phyloP scores from a whole-genome alignment of 23 tunicate genomes.

The Clavelina lepadiformis region DNA sequence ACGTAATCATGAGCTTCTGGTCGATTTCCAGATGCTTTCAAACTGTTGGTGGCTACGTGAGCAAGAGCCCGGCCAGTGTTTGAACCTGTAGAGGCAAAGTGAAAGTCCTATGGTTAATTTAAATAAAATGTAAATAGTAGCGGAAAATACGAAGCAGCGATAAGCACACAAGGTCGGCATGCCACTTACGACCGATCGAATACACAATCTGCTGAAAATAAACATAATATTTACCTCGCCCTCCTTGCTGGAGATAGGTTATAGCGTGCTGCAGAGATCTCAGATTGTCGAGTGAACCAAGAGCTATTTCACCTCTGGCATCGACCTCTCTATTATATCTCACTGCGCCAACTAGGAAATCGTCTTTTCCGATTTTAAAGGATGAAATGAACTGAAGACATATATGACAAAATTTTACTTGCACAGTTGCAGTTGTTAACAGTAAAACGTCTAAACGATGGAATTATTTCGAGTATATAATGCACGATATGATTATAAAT shows the following conservation, averaged over 20 bases:
- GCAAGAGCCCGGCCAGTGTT: constrained; percentile 56
- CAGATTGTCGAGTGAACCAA: constrained; percentile 13
- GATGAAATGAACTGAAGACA: constrained; percentile 9
- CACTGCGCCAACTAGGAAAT: constrained; percentile 37
- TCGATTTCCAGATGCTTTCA: constrained; percentile 31
- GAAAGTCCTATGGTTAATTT: no score
- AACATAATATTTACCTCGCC: constrained; percentile 34
- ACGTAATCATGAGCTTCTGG: constrained; percentile 50
- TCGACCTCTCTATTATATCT: constrained; percentile 67
- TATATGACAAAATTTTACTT: neutral
- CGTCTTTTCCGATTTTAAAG: constrained; percentile 30
- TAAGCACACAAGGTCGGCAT: neutral
- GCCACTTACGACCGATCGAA: neutral
- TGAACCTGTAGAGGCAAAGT: constrained; percentile 30
- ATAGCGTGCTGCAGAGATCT: constrained; percentile 18
- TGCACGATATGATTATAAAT: no score
- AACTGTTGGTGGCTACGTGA: constrained; percentile 30
- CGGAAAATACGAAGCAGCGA: no score
- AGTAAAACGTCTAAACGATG: no score
- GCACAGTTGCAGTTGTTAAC: neutral
- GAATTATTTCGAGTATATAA: no score
- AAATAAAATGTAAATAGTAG: no score
- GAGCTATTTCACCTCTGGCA: constrained; percentile 29
- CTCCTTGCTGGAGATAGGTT: constrained; percentile 38
- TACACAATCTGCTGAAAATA: neutral